Evolutionary conservation across 2,888 invertebrate genomes (phyloP).

Genomic region (Andricus quercusramuli): DNA sequence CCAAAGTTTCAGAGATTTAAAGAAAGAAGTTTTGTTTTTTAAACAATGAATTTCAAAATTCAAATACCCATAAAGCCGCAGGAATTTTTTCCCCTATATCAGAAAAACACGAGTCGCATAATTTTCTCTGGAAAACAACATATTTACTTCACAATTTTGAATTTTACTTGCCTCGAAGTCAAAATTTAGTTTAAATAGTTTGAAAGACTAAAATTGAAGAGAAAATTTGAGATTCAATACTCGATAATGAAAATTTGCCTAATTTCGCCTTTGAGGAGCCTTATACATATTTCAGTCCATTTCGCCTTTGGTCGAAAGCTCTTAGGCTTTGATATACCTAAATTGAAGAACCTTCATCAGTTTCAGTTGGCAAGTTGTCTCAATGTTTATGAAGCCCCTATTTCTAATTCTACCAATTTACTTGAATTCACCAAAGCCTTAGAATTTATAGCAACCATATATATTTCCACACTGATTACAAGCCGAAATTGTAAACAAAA

Average conservation of each 20-base stretch:
- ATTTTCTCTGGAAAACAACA: no score
- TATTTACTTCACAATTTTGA: no score
- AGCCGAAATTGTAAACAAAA: background rate
- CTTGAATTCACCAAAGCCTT: background rate
- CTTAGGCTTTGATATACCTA: slow-evolving; percentile 2
- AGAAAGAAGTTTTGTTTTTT: no score
- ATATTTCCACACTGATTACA: background rate
- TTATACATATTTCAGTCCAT: background rate
- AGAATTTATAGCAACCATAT: background rate
- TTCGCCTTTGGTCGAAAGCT: background rate
- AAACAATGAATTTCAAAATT: no score
- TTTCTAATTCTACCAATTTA: background rate
- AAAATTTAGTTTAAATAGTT: no score
- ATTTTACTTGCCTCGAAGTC: no score
- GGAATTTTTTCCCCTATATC: no score
- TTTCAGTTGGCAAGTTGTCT: no score
- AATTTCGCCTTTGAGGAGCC: slow-evolving; percentile 4
- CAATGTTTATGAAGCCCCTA: background rate
- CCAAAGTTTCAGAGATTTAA: no score
- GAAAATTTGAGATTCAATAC: background rate
- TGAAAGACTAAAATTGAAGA: background rate
- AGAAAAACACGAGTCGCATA: no score
- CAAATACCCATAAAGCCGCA: no score
- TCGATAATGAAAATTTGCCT: background rate
- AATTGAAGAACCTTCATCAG: background rate